Evolutionary conservation across 1,140 invertebrate species (phyloP), one percentile per base, ranked within the genome.

Genomic region (Medauroidea extradentata): DNA sequence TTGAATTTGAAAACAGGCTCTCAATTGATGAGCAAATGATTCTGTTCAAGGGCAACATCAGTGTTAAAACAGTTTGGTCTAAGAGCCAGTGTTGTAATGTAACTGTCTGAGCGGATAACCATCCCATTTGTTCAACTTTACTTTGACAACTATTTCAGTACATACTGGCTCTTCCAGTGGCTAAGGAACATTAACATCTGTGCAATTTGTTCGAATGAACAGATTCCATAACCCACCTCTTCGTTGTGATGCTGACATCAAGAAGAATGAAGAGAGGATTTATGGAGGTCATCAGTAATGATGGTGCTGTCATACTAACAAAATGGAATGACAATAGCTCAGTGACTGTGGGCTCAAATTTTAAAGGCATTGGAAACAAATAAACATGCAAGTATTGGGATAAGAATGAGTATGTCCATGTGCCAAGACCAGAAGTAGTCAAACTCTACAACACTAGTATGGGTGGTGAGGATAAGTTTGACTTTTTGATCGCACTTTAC

Each of bases 91-190:
- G 57, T 65, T 29, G 65, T 69, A 2, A 41, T 69, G 44, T 48
- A 69, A 53, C 44, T 72, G 13, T 25, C 42, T 16, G 52, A 67
- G 56, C 25, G 59, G 52, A 60, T 68, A 25, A 43, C 54, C 13
- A 13, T 46, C 18, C n/a, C 11, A 18, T 16, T 46, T 29, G 54
- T 59, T 53, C 48, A 61, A 48, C 43, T 67, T 42, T 67, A 46
- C 57, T 67, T 53, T 59, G 60, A 67, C 23, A 66, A 68, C 46
- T 62, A 54, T 63, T 74, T 76, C 62, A 67, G 68, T n/a, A 69
- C 68, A 7, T 73, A 70, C 61, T 60, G 72, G 58, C 34, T 76
- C 19, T 57, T 75, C 44, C 65, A 74, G 68, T 62, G 63, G 51
- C 52, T 75, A 29, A 68, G 70, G 66, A 59, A 58, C 13, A 70